Conservation (phyloP, 1,140 invertebrate genomes). For the Phthorimaea operculella region DNA sequence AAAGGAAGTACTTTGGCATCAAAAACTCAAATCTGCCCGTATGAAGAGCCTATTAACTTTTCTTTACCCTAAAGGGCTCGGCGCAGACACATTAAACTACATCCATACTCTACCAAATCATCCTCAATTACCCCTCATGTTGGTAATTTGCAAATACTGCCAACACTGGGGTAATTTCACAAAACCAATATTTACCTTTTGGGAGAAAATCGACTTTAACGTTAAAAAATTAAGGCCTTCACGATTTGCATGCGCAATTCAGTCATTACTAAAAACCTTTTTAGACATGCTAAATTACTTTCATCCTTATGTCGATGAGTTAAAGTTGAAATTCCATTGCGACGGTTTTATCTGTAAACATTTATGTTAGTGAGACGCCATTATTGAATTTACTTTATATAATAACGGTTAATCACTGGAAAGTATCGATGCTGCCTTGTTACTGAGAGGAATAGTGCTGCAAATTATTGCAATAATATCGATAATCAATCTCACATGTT, state of each 20-base stretch:
- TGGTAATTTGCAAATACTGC: constrained; percentile 51
- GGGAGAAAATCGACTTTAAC: not conserved
- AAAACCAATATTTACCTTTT: constrained; percentile 4
- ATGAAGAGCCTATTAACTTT: not conserved
- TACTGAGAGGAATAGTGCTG: constrained; percentile 31
- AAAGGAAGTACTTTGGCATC: too few relatives aligned
- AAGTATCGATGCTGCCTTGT: constrained; percentile 59
- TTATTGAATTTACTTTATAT: constrained; percentile 69
- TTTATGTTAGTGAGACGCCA: constrained; percentile 48
- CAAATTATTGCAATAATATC: not conserved
- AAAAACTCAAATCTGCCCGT: too few relatives aligned
- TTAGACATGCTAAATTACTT: not conserved
- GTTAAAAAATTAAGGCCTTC: not conserved
- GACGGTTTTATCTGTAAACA: constrained; percentile 47
- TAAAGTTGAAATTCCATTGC: not conserved
- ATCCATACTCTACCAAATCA: constrained; percentile 23
- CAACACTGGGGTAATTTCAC: constrained; percentile 33
- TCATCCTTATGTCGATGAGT: not conserved
- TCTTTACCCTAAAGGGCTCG: not conserved
- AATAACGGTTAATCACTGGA: constrained; percentile 65
- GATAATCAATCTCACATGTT: not conserved
- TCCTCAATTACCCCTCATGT: constrained; percentile 50
- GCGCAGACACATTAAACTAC: not conserved
- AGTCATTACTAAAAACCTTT: not conserved
- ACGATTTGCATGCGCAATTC: not conserved